Base-by-base conservation (phyloP, 2,888 invertebrate species). In the Cephalotes varians region DNA sequence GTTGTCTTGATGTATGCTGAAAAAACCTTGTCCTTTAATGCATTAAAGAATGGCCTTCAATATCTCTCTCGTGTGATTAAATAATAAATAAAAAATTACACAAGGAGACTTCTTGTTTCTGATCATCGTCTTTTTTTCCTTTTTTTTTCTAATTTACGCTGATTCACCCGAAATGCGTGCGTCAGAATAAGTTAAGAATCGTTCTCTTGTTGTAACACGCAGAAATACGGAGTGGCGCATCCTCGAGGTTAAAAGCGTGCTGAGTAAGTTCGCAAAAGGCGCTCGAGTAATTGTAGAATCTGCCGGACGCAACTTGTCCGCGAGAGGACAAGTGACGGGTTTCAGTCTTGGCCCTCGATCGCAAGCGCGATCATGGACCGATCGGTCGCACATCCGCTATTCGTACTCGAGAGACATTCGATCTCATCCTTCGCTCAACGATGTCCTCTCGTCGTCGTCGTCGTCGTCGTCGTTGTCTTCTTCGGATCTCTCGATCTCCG, bases 251-350 rank as follows among this genome's bases (percentile, higher is more conserved):
- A 80, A 62, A 72, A 51, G 47, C 72, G 40, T 9, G 74, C 60
- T 37, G 67, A 92, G 86, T 90, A 86, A 94, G 93, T 93, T 93
- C 90, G 93, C 92, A 93, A 90, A 88, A 88, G 82, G 88, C 76
- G 81, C 83, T 72, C 89, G 94, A 94, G 93, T 93, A 94, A 94
- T 94, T 94, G 94, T 93, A 93, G 93, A 93, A 93, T 93, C 94
- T 93, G 82, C 88, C 85, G 90, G 91, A 90, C 87, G 90, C 93
- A 93, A 94, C 93, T 93, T 93, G 94, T 93, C 94, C 64, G 90
- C 83, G 82, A 60, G 82, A 81, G 88, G 89, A 89, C 91, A 91
- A 89, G 92, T 93, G 93, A 93, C 93, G 92, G 88, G 87, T 85
- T 88, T 81, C 87, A 84, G 82, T 84, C 83, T 86, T 84, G 88